A percentile compares a stretch with the other conserved stretches of the same genome.
Evolutionary conservation across 2,797 vertebrate species (phyloP).

Genomic region (Coregonus ussuriensis): DNA sequence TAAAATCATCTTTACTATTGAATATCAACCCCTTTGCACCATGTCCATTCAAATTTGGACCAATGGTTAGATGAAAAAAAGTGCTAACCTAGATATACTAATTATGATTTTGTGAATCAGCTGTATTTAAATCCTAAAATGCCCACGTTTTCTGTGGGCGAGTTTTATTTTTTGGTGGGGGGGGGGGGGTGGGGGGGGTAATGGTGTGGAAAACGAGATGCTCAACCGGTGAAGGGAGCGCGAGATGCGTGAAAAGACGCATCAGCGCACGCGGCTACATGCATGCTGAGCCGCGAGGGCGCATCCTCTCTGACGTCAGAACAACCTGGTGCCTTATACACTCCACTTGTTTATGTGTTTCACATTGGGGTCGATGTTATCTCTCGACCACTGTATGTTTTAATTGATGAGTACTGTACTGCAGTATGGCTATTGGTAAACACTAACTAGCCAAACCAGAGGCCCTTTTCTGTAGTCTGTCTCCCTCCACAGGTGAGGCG

Average conservation of each 20-base stretch:
- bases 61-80: conserved; percentile 70
- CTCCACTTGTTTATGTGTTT: conserved; percentile 83
- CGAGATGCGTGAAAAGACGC: conserved; percentile 34
- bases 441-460: conserved; percentile 48
- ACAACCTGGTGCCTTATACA: conserved; percentile 84
- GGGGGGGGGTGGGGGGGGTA: conserved; percentile 23
- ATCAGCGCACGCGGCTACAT: conserved; percentile 55
- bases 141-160: conserved; percentile 85
- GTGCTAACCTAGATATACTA: conserved; percentile 83
- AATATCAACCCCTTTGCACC: conserved; percentile 75
- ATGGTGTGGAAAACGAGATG: conserved; percentile 51
- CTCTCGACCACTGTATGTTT: conserved; percentile 70
- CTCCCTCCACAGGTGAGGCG: conserved; percentile 22
- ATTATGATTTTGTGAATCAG: conserved; percentile 89
- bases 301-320: conserved; percentile 79
- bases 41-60: conserved; percentile 71
- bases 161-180: conserved; percentile 59
- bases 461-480: conserved; percentile 29
- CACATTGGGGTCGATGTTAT: conserved; percentile 67
- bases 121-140: conserved; percentile 77
- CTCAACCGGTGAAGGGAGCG: conserved; percentile 61
- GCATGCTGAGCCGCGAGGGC: conserved; percentile 38
- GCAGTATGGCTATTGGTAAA: conserved; percentile 54
- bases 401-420: conserved; percentile 71
- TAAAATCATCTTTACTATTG: conserved; percentile 65